Base-by-base conservation (phyloP, 2,888 invertebrate genomes). In the Drosophila diplacantha region DNA sequence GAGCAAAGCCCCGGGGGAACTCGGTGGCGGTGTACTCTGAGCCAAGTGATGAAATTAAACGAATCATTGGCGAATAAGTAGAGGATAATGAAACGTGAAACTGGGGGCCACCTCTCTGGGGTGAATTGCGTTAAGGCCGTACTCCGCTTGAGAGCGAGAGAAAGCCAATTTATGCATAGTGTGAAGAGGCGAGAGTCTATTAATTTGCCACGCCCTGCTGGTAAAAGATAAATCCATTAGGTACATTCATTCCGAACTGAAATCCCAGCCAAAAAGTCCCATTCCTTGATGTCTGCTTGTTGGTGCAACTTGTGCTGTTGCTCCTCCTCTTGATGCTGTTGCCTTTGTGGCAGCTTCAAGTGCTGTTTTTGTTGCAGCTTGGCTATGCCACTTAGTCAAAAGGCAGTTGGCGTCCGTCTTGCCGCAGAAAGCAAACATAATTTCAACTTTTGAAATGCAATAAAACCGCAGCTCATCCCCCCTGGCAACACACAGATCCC, bases 361-460 rank as follows among this genome's bases (percentile, higher is more conserved):
- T 70, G 66, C 43, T 59, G 57, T 64, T 49, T 49, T 37, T 65
- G 63, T 64, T 64, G 46, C 64, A 35, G 63, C 59, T 64, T 35
- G 35, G 35, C 41, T 49, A 29, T 67, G 63, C 59, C 70, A 73
- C 62, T 68, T 70, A 47, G 76, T 62, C 72, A 72, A 71, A 70
- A 71, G 61, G 55, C 43, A 43, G 55, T 47, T 37, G 54, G 39
- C 57, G 50, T 49, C 67, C 43, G 55, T 29, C 53, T 59, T 46
- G 66, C 70, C 76, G 66, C 71, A 72, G 59, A 74, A 69, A 69
- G 66, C 79, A 75, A 73, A 73, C 71, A 75, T 73, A 73, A 75
- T 76, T 75, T 73, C 62, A 79, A 65, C 71, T 67, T 70, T 67
- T 75, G 60, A 57, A 75, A 73, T 61, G 73, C 68, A 72, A 74